Conservation (phyloP, 2,113 vertebrate species). For the Muscicapa adusta region DNA sequence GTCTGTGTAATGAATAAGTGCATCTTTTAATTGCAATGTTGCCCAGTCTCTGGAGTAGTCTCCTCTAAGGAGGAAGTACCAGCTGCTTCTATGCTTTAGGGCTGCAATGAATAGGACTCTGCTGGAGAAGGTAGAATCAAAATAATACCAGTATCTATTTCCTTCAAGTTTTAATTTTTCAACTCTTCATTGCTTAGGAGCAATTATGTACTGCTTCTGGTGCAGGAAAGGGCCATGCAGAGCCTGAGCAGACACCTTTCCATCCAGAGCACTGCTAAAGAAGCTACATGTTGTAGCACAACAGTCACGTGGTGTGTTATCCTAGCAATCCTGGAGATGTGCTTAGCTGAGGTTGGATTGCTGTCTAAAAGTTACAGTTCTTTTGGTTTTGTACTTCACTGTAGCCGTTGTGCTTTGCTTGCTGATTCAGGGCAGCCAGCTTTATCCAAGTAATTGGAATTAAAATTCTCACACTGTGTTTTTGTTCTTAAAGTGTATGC, state of each 20-base stretch:
- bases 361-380: not conserved
- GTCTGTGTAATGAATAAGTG: not conserved
- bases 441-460: not conserved
- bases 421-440: not conserved
- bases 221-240: not conserved
- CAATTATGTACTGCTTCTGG: not conserved
- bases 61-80: not conserved
- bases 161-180: not conserved
- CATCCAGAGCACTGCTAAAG: not conserved
- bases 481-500: not conserved
- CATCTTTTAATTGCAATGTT: not conserved
- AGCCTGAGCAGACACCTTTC: not conserved
- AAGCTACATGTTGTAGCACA: not conserved
- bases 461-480: not conserved
- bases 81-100: not conserved
- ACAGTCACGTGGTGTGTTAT: not conserved
- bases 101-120: not conserved
- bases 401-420: not conserved
- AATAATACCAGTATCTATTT: not conserved
- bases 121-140: not conserved
- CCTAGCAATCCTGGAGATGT: rapidly evolving
- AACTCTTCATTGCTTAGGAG: not conserved
- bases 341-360: not conserved
- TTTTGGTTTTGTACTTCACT: not conserved
- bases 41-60: not conserved